Evolutionary conservation across 2,888 invertebrate species (phyloP).

Genomic region (Ichneumon xanthorius): DNA sequence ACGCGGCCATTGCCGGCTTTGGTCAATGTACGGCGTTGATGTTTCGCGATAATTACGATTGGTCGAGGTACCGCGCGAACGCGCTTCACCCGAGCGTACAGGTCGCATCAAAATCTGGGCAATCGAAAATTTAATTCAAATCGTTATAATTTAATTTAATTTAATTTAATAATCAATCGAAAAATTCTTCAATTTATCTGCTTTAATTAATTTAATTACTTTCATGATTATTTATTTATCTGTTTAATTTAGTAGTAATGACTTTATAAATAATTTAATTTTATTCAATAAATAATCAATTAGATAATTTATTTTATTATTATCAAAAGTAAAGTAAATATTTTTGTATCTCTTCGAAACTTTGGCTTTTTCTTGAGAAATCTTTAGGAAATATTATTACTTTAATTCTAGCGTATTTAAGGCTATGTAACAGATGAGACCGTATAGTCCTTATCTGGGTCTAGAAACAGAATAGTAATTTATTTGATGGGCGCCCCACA

Average conservation of each 20-base stretch:
- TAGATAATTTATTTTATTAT: too few relatives aligned
- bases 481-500: too few relatives aligned
- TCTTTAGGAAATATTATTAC: too few relatives aligned
- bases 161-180: not conserved
- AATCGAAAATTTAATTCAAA: not conserved
- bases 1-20: not conserved
- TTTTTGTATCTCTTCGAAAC: too few relatives aligned
- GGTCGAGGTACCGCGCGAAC: conserved; percentile 24
- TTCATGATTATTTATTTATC: not conserved
- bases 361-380: not conserved
- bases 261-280: not conserved
- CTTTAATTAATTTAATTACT: not conserved
- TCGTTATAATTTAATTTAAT: not conserved
- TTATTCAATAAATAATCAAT: too few relatives aligned
- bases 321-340: not conserved
- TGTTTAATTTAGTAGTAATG: not conserved
- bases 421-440: too few relatives aligned
- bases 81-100: not conserved
- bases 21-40: conserved; percentile 33
- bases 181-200: too few relatives aligned
- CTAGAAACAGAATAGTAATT: too few relatives aligned
- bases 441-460: too few relatives aligned
- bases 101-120: not conserved
- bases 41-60: conserved; percentile 76
- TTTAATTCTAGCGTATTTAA: too few relatives aligned